Evolutionary conservation across 2,797 vertebrate genomes (phyloP), one percentile per base, ranked within the genome.

Genomic region (Thalassophryne amazonica): DNA sequence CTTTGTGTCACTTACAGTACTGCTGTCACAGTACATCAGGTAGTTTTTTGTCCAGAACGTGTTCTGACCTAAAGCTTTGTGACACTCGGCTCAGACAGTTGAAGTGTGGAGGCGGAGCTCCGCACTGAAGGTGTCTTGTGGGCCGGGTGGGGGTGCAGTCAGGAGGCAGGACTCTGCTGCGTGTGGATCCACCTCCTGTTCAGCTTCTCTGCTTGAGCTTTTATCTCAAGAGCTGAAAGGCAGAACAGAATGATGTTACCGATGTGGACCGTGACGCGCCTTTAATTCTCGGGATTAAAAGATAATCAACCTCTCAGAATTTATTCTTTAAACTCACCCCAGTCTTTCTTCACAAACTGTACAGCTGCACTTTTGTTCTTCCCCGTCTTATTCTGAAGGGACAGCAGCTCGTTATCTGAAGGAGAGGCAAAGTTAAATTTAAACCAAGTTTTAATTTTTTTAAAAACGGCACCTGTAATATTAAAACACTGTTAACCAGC

Each of bases 381-480:
- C 2, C 59, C 80, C 27, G 38, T 93, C 88, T 99, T 99, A 43
- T 90, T 94, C 48, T 85, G 70, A 24, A 96, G 73, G 3, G 96
- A 98, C 29, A 98, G 91, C 76, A 93, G 81, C 22, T 94, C 83
- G 22, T 91, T 94, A 49, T 80, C 97, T 99, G 84, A 14, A 81
- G 30, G 0, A 20, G 0, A 0, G 7, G 2, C 10, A 4, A 7
- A 3, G 10, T 34, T 16, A 3, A 3, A 0, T 4, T 1, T 18
- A 28, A 9, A 3, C 12, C n/a, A n/a, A n/a, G n/a, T n/a, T n/a
- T n/a, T n/a, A n/a, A n/a, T n/a, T n/a, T n/a, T n/a, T n/a, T n/a
- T n/a, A n/a, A n/a, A n/a, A n/a, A n/a, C n/a, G n/a, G n/a, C n/a
- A n/a, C n/a, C n/a, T n/a, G n/a, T n/a, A n/a, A n/a, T n/a, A n/a